Base-by-base conservation (phyloP, 2,113 vertebrate species). In the Poecile atricapillus region DNA sequence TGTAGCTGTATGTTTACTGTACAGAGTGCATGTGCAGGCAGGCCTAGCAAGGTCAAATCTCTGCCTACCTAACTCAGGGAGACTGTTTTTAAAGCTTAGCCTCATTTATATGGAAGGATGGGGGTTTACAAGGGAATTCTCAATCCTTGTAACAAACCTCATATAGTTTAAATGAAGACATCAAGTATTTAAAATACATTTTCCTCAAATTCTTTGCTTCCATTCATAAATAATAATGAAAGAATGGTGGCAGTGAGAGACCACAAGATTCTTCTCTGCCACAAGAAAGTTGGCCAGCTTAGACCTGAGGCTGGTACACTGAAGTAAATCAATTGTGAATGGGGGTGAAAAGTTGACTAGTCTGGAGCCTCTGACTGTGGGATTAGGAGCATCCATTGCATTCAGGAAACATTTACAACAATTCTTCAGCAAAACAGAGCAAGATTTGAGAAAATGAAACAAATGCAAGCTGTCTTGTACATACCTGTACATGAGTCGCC, bases 401-500 rank as follows among this genome's bases (percentile, higher is more conserved):
- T 67, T 73, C 30, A 75, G 56, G 41, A 77, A 73, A 63, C 0
- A 1, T 28, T 59, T 7, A 27, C 33, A 73, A 50, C 20, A 55
- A 30, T 71, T 87, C 78, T 77, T 62, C 74, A 90, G 35, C 83
- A 62, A 64, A 85, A 71, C 33, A 59, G 70, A 79, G 23, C 35
- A 86, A 53, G 44, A 39, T 65, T 37, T 67, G 53, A 87, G 44
- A 49, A 92, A 85, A 68, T 4, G 4, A 43, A 93, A 43, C 37
- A 37, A 76, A 44, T 17, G 60, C 15, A 49, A 49, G 60, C 24
- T 74, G 60, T 28, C 39, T 39, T 71, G 65, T 39, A 69, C 95
- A 27, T 86, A 98, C 98, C 97, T 98, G 95, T 98, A 98, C 97
- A 98, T 94, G 82, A 98, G 30, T 18, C 78, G 92, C 20, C 98